These are phyloP conservation scores for Calidris pygmaea DNA, from an alignment of 2,113 vertebrate species.

Conservation along the genomic window DNA sequence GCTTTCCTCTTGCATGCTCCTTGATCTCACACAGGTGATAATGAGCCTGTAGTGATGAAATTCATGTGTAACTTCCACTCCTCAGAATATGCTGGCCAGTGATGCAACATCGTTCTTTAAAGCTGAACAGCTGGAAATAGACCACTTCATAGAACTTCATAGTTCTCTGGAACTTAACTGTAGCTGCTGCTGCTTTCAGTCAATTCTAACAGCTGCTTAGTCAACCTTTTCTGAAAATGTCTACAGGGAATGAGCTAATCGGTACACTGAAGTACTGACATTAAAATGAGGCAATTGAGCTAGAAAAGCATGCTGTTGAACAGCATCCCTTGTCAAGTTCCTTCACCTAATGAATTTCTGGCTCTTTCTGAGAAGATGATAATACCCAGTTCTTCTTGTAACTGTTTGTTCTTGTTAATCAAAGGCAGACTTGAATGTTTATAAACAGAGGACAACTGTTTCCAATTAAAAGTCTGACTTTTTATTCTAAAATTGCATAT, in stretches of 20 bases:
- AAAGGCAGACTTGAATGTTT: not conserved
- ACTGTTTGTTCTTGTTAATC: not conserved
- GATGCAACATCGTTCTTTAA: not conserved
- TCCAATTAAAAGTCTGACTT: not conserved
- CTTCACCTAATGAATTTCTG: not conserved
- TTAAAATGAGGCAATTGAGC: not conserved
- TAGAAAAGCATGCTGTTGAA: not conserved
- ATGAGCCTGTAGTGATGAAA: not conserved
- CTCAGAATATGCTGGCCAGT: not conserved
- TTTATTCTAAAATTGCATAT: not conserved
- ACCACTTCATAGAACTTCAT: not conserved
- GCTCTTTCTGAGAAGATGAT: not conserved
- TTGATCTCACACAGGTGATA: not conserved
- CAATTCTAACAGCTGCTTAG: not conserved
- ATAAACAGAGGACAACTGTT: not conserved
- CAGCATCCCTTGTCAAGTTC: not conserved
- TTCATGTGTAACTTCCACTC: not conserved
- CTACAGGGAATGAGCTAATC: not conserved
- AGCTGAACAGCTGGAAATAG: not conserved
- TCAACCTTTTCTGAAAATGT: not conserved
- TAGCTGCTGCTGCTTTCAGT: not conserved
- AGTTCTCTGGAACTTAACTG: not conserved
- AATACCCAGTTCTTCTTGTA: not conserved
- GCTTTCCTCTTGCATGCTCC: not conserved
- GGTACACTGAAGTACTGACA: not conserved